These are phyloP conservation scores for human (Homo sapiens) DNA, from an alignment of 2,113 vertebrate species.

Conservation along the genomic window DNA sequence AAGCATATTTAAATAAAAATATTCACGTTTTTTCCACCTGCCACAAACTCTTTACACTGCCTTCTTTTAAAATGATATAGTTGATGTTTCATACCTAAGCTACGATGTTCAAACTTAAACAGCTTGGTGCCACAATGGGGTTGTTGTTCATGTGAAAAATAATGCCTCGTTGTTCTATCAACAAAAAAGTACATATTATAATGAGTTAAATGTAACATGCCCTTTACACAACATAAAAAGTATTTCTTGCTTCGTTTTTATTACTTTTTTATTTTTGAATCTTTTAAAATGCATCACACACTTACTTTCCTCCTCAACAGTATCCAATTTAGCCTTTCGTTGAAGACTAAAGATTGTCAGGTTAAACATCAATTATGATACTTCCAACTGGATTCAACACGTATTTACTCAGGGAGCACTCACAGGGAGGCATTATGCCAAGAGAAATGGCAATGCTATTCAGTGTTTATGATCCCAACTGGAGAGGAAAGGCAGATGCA, in stretches of 20 bases:
- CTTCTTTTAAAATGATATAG: slow-evolving; percentile 29
- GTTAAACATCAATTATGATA: not conserved
- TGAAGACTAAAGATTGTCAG: not conserved
- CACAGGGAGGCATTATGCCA: not conserved
- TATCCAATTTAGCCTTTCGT: not conserved
- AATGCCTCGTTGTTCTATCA: slow-evolving; percentile 21
- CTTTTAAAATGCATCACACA: not conserved
- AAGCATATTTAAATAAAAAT: slow-evolving; percentile 47
- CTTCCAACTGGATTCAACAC: not conserved
- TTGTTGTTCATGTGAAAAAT: not conserved
- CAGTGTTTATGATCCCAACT: not conserved
- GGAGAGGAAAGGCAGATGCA: not conserved
- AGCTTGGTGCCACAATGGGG: not conserved
- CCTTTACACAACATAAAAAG: not conserved
- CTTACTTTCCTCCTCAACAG: slow-evolving; percentile 5
- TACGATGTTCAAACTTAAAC: slow-evolving; percentile 57
- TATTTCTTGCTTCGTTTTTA: slow-evolving; percentile 38
- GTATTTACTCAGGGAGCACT: not conserved
- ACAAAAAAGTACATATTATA: not conserved
- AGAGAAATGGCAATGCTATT: not conserved
- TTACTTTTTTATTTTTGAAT: slow-evolving; percentile 9
- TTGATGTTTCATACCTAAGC: slow-evolving; percentile 40
- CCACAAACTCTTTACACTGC: not conserved
- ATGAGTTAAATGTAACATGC: slow-evolving; percentile 37
- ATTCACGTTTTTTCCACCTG: slow-evolving; percentile 15